Conservation (phyloP, 92 coral and sea anemone genomes). For the Heliopora coerulea region DNA sequence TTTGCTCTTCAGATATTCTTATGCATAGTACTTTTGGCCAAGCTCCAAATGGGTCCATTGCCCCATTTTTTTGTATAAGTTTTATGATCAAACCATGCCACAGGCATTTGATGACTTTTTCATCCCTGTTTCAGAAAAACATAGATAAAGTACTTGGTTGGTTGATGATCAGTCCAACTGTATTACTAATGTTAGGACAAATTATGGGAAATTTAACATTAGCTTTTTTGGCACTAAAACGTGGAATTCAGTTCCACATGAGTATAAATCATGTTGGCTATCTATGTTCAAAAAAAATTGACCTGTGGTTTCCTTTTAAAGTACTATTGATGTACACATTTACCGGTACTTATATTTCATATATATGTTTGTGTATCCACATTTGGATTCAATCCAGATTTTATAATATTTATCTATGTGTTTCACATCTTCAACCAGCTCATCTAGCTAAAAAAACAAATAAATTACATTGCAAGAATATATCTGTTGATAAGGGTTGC, state of each 20-base stretch:
- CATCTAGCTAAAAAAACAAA: too few relatives aligned
- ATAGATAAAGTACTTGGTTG: background rate
- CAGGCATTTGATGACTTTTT: background rate
- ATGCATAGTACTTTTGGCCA: too few relatives aligned
- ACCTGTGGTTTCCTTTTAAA: background rate
- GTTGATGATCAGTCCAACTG: background rate
- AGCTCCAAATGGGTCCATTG: too few relatives aligned
- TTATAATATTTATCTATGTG: background rate
- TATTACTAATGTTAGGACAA: background rate
- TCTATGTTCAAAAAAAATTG: slow-evolving; percentile 6
- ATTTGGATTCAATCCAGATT: too few relatives aligned
- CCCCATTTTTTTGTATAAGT: background rate
- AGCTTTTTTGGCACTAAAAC: slow-evolving; percentile 1
- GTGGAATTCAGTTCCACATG: background rate
- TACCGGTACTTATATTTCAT: too few relatives aligned
- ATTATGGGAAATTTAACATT: slow-evolving; percentile 13
- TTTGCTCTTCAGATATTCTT: too few relatives aligned
- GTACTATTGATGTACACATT: background rate
- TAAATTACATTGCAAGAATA: too few relatives aligned
- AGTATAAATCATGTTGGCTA: background rate
- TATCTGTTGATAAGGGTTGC: too few relatives aligned
- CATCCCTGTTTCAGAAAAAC: background rate
- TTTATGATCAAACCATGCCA: background rate
- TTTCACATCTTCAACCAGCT: background rate
- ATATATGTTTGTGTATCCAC: background rate